Evolutionary conservation across 2,888 invertebrate species (phyloP).

Genomic region (Volucella bombylans): DNA sequence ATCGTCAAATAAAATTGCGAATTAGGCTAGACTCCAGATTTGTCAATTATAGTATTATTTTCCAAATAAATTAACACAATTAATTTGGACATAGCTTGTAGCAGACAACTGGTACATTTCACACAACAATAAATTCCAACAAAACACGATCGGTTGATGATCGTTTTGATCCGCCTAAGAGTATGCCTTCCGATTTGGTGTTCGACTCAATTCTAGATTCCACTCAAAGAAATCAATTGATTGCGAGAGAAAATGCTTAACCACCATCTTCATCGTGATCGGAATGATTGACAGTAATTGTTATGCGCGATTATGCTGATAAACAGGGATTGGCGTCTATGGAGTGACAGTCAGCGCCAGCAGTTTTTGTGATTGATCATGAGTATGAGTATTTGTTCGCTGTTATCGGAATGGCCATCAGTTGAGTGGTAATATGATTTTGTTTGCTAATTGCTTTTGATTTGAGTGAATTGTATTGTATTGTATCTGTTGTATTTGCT

Average conservation of each 20-base stretch:
- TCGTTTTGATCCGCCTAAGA: neutral
- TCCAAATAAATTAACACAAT: too few species aligned
- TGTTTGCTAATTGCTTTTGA: constrained; percentile 30
- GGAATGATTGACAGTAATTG: constrained; percentile 6
- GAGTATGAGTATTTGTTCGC: neutral
- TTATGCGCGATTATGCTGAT: neutral
- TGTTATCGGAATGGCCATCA: constrained; percentile 19
- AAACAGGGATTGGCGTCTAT: neutral
- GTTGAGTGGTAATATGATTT: constrained; percentile 44
- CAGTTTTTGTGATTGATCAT: constrained; percentile 32
- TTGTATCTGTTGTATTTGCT: constrained; percentile 45
- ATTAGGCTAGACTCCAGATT: too few species aligned
- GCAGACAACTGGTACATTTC: neutral
- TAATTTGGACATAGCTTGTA: too few species aligned
- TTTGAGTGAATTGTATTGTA: constrained; percentile 51
- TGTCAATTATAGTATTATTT: too few species aligned
- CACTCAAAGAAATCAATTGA: neutral
- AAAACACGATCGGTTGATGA: neutral
- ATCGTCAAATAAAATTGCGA: too few species aligned
- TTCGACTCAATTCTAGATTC: neutral
- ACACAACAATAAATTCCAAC: neutral
- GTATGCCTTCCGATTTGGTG: neutral
- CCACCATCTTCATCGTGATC: neutral
- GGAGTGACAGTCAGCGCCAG: neutral
- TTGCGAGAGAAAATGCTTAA: neutral